A percentile compares a stretch with the other conserved stretches of the same genome.
These are phyloP conservation scores for Apocrypta bakeri DNA, from an alignment of 1,140 invertebrate genomes.

Conservation along the genomic window DNA sequence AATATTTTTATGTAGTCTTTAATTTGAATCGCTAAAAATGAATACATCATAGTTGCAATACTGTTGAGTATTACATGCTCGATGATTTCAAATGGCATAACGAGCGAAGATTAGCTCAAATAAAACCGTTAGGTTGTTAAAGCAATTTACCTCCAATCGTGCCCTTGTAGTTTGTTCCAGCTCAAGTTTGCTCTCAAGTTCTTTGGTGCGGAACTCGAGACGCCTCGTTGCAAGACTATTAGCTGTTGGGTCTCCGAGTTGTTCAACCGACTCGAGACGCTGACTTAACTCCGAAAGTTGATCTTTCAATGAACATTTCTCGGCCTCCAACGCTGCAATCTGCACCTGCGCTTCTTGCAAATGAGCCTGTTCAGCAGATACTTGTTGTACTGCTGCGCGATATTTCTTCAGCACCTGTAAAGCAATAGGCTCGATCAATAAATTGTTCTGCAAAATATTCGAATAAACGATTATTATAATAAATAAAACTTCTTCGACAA, in stretches of 20 bases:
- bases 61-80: not conserved
- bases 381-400: slow-evolving; percentile 88
- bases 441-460: not conserved
- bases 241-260: slow-evolving; percentile 84
- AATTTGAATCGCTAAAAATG: too few species aligned
- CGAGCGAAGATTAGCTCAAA: not conserved
- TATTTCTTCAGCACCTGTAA: slow-evolving; percentile 91
- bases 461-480: not conserved
- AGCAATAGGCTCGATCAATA: not conserved
- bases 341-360: slow-evolving; percentile 87
- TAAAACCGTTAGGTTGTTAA: not conserved
- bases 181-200: slow-evolving; percentile 92
- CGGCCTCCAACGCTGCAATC: slow-evolving; percentile 85
- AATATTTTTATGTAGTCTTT: too few species aligned
- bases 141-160: slow-evolving; percentile 82
- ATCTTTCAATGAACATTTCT: slow-evolving; percentile 84
- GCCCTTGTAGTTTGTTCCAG: slow-evolving; percentile 89
- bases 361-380: slow-evolving; percentile 88
- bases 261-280: slow-evolving; percentile 86
- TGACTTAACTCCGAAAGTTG: slow-evolving; percentile 85
- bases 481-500: not conserved
- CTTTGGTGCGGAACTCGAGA: slow-evolving; percentile 87
- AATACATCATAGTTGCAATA: not conserved
- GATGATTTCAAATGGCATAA: not conserved
- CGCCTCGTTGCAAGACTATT: slow-evolving; percentile 81